Base-by-base conservation (phyloP, 1,140 invertebrate genomes). In the Calliphora vicina region DNA sequence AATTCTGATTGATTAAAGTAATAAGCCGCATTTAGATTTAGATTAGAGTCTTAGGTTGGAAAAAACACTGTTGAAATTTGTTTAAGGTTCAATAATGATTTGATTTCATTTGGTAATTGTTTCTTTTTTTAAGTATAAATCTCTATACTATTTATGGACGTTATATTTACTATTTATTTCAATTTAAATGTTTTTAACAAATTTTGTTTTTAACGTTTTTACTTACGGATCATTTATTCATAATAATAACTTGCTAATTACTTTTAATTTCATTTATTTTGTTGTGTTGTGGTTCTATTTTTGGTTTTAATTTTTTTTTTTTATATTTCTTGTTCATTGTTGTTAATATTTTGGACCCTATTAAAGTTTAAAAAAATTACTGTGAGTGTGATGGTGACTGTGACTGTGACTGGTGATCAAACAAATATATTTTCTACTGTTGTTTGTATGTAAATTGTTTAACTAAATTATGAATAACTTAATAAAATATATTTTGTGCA, bases 31-130 rank as follows among this genome's bases (percentile, higher is more conserved):
- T 42, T 23, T 78, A 43, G n/a, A 12, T 43, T 43, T 57, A 78
- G 74, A 78, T n/a, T n/a, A 78, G 74, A 78, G 74, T 78, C 74
- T 78, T 78, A 23, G 17, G 23, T 23, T 67, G 13, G 20, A 23
- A 6, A 23, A 61, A 25, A 25, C 9, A 9, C n/a, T 67, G 20
- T 57, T 73, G 15, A 35, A 29, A 83, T 83, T 78, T 83, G 25
- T 43, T 43, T 87, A 84, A 84, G 85, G 82, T 86, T 84, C 83
- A 84, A 84, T 84, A 82, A 87, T 78, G 87, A 85, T 86, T 84
- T 84, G 84, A 83, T 72, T 85, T 84, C 83, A 26, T 26, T 82
- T 57, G 12, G 9, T 76, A 23, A 42, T 57, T 74, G 82, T 83
- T 74, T 72, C 81, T 42, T 82, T 84, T 85, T 83, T 42, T 80